Conservation (phyloP, 2,113 vertebrate species). For the Lota lota region DNA sequence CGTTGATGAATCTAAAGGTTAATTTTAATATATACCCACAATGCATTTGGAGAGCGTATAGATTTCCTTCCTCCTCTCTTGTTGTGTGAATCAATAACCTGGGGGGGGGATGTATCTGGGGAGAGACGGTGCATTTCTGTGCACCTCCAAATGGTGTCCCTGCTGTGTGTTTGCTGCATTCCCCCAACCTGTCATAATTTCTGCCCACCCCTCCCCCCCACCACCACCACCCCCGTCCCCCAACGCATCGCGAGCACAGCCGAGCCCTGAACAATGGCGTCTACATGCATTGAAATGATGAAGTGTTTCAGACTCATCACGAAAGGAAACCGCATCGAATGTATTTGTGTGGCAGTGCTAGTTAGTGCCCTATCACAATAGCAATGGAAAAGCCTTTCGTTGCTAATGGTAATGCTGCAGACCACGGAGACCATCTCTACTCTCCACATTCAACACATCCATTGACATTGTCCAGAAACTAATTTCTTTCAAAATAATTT, state of each 20-base stretch:
- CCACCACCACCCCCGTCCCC: neutral
- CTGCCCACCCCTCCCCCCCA: neutral
- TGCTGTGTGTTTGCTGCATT: slow-evolving; percentile 32
- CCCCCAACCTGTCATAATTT: slow-evolving; percentile 43
- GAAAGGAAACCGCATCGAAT: slow-evolving; percentile 41
- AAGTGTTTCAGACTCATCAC: slow-evolving; percentile 64
- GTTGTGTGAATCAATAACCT: slow-evolving; percentile 25
- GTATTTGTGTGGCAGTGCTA: slow-evolving; percentile 19
- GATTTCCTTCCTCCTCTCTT: slow-evolving; percentile 29
- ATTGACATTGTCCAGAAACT: too few relatives aligned
- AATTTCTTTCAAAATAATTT: too few relatives aligned
- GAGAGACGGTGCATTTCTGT: slow-evolving; percentile 1
- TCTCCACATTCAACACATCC: too few relatives aligned
- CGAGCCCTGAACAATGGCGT: slow-evolving; percentile 48
- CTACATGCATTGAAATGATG: slow-evolving; percentile 56
- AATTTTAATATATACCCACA: slow-evolving; percentile 40
- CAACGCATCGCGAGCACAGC: slow-evolving; percentile 26
- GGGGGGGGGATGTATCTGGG: slow-evolving; percentile 12
- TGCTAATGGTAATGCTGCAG: too few relatives aligned
- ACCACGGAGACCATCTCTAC: too few relatives aligned
- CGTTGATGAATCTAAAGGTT: slow-evolving; percentile 39
- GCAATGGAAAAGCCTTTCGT: slow-evolving; percentile 12
- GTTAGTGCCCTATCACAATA: slow-evolving; percentile 29
- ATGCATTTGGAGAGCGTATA: slow-evolving; percentile 24
- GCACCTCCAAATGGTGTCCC: slow-evolving; percentile 23